These are phyloP conservation scores for Lathronympha strigana DNA, from an alignment of 2,888 invertebrate species.

Conservation along the genomic window DNA sequence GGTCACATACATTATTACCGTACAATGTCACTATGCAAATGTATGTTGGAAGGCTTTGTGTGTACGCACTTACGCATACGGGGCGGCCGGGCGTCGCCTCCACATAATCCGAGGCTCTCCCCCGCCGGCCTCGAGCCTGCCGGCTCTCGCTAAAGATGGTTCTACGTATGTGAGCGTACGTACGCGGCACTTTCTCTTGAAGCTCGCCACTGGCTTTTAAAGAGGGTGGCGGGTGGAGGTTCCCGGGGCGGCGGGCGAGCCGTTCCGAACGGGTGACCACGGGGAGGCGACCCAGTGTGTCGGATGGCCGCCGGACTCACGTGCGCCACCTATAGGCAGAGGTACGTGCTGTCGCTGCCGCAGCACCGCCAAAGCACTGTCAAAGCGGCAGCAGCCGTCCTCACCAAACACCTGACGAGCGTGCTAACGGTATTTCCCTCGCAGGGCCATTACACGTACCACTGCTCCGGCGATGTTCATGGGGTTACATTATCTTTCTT, in stretches of 20 bases:
- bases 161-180: conserved; percentile 81
- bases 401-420: not conserved
- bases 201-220: conserved; percentile 86
- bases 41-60: conserved; percentile 82
- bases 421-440: not conserved
- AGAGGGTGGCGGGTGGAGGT: conserved; percentile 75
- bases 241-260: conserved; percentile 62
- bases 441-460: not conserved
- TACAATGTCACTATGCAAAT: conserved; percentile 84
- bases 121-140: conserved; percentile 64
- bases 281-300: conserved; percentile 70
- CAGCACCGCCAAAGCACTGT: conserved; percentile 31
- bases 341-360: conserved; percentile 43
- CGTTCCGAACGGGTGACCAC: conserved; percentile 85
- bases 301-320: conserved; percentile 60
- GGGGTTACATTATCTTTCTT: not conserved
- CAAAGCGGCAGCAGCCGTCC: conserved; percentile 2
- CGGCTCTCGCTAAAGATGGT: conserved; percentile 77
- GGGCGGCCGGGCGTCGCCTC: conserved; percentile 71
- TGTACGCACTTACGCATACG: conserved; percentile 82
- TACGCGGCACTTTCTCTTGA: conserved; percentile 85
- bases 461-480: not conserved
- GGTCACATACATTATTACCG: conserved; percentile 84
- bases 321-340: conserved; percentile 58
- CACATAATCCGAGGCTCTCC: conserved; percentile 78